Conservation (phyloP, 2,113 vertebrate genomes). For the Caracal caracal region DNA sequence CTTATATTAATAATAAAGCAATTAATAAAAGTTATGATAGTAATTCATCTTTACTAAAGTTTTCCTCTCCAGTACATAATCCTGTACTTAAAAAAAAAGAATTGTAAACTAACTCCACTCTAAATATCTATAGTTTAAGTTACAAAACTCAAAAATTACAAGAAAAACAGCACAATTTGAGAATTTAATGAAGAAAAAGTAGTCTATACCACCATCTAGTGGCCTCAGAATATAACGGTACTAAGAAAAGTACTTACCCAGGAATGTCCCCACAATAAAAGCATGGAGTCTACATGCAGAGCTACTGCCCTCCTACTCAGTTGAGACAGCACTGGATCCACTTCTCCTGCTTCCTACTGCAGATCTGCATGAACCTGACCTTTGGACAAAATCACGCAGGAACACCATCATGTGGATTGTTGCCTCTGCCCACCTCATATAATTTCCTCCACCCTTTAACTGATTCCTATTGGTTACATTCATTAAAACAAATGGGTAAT, state of each 20-base stretch:
- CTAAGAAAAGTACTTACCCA: background rate
- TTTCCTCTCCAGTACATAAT: slow-evolving; percentile 13
- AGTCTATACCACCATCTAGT: slow-evolving; percentile 60
- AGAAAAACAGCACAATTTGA: background rate
- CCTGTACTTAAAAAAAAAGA: background rate
- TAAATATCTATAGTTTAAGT: slow-evolving; percentile 4
- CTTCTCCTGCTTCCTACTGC: background rate
- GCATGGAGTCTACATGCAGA: background rate
- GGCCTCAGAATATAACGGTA: background rate
- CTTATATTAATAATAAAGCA: slow-evolving; percentile 29
- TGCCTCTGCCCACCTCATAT: background rate
- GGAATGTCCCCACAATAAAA: background rate
- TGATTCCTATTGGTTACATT: background rate
- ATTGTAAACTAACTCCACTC: background rate
- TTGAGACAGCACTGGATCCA: background rate
- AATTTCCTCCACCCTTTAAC: background rate
- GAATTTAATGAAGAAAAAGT: background rate
- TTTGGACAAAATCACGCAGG: slow-evolving; percentile 30
- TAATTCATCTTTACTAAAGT: background rate
- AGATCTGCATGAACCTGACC: background rate
- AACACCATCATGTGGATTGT: background rate
- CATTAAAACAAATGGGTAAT: background rate
- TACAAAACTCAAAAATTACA: background rate
- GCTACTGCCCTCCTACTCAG: background rate
- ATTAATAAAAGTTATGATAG: background rate